These are phyloP conservation scores for Brachionus angularis DNA, from an alignment of 1,140 invertebrate species.

Conservation along the genomic window DNA sequence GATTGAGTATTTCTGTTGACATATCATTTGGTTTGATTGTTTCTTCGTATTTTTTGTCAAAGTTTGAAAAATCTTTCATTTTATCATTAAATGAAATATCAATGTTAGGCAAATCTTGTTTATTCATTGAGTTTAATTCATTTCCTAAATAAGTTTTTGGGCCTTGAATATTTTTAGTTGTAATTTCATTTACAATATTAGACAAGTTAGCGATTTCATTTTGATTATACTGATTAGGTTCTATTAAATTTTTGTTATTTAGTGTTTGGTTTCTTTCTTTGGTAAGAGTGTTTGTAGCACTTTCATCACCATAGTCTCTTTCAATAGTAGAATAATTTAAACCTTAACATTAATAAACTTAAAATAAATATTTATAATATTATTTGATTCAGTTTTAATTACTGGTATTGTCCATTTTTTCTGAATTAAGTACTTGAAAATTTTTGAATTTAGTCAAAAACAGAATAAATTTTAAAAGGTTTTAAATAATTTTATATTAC, in stretches of 20 bases:
- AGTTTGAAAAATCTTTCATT: constrained; percentile 30
- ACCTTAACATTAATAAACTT: neutral
- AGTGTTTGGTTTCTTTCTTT: neutral
- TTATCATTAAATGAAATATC: neutral
- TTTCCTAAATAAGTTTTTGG: constrained; percentile 20
- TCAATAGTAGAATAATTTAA: constrained; percentile 40
- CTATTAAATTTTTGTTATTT: neutral
- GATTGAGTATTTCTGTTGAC: constrained; percentile 27
- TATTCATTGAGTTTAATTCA: constrained; percentile 11
- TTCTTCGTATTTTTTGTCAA: neutral
- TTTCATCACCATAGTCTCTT: constrained; percentile 25
- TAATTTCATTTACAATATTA: constrained; percentile 28
- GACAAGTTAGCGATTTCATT: constrained; percentile 4
- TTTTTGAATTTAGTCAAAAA: neutral
- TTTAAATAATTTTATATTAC: neutral
- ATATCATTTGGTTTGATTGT: neutral
- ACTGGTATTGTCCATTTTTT: constrained; percentile 27
- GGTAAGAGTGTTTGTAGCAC: constrained; percentile 20
- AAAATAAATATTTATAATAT: neutral
- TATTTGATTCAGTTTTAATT: neutral
- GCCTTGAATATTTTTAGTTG: constrained; percentile 35
- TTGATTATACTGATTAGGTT: neutral
- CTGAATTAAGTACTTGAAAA: neutral
- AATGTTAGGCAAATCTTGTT: constrained; percentile 34
- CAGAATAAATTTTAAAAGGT: constrained; percentile 1